Percentiles rank a stretch among this genome's conserved stretches.
phyloP scores from a whole-genome alignment of 2,113 vertebrate genomes.

The Dromaius novaehollandiae region DNA sequence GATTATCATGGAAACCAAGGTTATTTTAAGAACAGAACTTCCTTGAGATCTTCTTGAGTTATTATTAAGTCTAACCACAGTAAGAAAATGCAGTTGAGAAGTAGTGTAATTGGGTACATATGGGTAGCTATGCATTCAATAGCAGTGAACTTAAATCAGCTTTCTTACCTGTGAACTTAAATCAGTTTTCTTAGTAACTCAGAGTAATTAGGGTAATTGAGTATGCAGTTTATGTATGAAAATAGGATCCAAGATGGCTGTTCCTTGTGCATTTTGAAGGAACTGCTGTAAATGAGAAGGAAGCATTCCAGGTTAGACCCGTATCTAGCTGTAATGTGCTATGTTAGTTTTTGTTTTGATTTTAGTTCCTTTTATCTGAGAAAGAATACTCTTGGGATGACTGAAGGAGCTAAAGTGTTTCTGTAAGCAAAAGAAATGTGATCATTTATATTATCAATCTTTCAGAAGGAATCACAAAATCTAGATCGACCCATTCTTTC shows the following conservation, averaged over 20 bases:
- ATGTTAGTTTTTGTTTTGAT: background rate
- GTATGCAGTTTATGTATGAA: background rate
- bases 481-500: background rate
- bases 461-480: background rate
- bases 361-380: background rate
- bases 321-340: background rate
- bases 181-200: background rate
- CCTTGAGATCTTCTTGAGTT: conserved; percentile 15
- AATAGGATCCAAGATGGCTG: background rate
- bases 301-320: background rate
- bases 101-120: background rate
- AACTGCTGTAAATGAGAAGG: background rate
- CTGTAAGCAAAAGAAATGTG: background rate
- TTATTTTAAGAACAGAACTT: conserved; percentile 46
- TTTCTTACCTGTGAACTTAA: background rate
- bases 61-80: conserved; percentile 44
- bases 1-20: background rate
- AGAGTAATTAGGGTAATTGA: conserved; percentile 14
- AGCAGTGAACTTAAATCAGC: background rate
- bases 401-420: background rate
- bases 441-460: background rate
- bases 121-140: background rate
- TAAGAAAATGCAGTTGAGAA: conserved; percentile 12
- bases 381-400: background rate
- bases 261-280: background rate